Conservation (phyloP, 2,888 invertebrate genomes). For the Drosophila quasianomalipes region DNA sequence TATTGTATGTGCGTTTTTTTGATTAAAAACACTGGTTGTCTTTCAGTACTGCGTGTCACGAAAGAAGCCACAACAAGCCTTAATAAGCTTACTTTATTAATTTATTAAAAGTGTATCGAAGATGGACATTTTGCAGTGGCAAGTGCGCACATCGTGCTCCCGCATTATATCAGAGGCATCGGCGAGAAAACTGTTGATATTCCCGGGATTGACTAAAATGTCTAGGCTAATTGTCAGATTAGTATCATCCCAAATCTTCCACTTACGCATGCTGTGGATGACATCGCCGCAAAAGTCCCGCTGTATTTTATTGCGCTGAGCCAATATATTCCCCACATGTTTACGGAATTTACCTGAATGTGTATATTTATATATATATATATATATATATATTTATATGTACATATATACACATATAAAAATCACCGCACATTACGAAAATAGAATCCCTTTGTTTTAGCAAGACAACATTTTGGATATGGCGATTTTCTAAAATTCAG, state of each 20-base stretch:
- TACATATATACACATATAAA: too few relatives aligned
- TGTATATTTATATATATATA: background rate
- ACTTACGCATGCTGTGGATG: conserved; percentile 76
- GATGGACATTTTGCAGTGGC: conserved; percentile 19
- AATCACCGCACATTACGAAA: background rate
- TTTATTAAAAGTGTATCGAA: background rate
- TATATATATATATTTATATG: background rate
- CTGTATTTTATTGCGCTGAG: background rate
- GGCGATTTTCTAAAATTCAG: background rate
- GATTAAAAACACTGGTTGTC: background rate
- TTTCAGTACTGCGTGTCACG: background rate
- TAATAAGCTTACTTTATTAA: background rate
- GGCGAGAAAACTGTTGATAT: conserved; percentile 53
- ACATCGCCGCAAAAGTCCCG: conserved; percentile 69
- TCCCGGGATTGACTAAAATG: conserved; percentile 58
- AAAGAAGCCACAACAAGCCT: too few relatives aligned
- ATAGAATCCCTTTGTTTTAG: background rate
- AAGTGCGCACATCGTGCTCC: conserved; percentile 5
- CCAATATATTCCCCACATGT: background rate
- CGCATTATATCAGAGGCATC: conserved; percentile 8
- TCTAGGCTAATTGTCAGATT: conserved; percentile 40
- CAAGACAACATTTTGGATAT: background rate
- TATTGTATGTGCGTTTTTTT: too few relatives aligned
- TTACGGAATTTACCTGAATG: conserved; percentile 28
- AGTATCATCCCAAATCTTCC: conserved; percentile 65